Evolutionary conservation across 1,140 invertebrate species (phyloP).

Genomic region (Cataglyphis hispanica): DNA sequence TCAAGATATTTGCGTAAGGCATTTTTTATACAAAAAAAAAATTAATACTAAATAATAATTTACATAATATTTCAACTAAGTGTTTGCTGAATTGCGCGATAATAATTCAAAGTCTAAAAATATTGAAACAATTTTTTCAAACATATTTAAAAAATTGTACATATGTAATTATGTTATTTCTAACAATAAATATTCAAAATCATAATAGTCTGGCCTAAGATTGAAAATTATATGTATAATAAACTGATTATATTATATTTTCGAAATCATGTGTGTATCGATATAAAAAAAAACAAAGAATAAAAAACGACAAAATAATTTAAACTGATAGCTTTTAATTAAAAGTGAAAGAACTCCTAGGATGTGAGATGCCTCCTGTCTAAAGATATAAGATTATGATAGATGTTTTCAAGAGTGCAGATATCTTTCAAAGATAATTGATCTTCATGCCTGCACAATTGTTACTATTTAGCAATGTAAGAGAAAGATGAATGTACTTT

Average conservation of each 20-base stretch:
- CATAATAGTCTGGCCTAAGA: too few species aligned
- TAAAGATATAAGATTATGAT: not conserved
- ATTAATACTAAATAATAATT: conserved; percentile 9
- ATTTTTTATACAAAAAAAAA: not conserved
- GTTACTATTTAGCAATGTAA: not conserved
- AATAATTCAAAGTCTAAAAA: too few species aligned
- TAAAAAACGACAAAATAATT: not conserved
- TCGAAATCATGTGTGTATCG: too few species aligned
- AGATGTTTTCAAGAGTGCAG: not conserved
- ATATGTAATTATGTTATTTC: too few species aligned
- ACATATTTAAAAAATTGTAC: too few species aligned
- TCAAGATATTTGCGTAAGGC: not conserved
- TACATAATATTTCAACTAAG: not conserved
- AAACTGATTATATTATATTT: too few species aligned
- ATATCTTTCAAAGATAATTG: conserved; percentile 5
- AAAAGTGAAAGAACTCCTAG: not conserved
- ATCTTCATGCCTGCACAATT: not conserved
- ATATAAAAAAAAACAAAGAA: too few species aligned
- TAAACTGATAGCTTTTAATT: not conserved
- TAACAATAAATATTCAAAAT: too few species aligned
- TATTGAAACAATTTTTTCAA: too few species aligned
- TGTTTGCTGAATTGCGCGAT: too few species aligned
- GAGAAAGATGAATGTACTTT: not conserved
- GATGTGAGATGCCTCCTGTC: not conserved
- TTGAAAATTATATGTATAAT: too few species aligned